Evolutionary conservation across 2,113 vertebrate species (phyloP).

Genomic region (Pachycephala philippinensis): DNA sequence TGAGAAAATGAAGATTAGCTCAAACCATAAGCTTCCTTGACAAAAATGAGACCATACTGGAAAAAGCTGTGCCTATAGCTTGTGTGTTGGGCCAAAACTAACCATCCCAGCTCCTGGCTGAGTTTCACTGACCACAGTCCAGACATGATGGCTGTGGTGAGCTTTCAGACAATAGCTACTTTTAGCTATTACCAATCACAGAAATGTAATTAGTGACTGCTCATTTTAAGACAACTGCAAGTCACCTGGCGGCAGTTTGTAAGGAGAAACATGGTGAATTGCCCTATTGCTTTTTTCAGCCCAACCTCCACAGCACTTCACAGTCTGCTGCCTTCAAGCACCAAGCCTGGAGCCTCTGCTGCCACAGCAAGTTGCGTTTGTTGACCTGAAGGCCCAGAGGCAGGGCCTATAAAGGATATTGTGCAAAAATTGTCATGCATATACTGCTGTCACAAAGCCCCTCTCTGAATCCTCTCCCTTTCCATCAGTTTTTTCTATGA

Average conservation of each 20-base stretch:
- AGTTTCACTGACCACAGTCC: not conserved
- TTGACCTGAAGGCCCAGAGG: not conserved
- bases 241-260: not conserved
- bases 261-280: not conserved
- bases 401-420: not conserved
- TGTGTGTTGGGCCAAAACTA: not conserved
- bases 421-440: not conserved
- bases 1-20: not conserved
- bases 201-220: not conserved
- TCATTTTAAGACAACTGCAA: not conserved
- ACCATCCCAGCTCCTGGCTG: not conserved
- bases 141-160: not conserved
- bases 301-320: not conserved
- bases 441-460: not conserved
- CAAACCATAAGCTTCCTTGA: not conserved
- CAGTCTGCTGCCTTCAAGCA: not conserved
- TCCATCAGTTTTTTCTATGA: not conserved
- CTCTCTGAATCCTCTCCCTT: not conserved
- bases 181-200: not conserved
- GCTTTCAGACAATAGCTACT: not conserved
- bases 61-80: not conserved
- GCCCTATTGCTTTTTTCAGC: not conserved
- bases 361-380: not conserved
- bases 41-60: not conserved
- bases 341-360: not conserved